A percentile compares a stretch with the other conserved stretches of the same genome.
These are phyloP conservation scores for Conus canariensis DNA, from an alignment of 2,888 invertebrate genomes.

Conservation along the genomic window DNA sequence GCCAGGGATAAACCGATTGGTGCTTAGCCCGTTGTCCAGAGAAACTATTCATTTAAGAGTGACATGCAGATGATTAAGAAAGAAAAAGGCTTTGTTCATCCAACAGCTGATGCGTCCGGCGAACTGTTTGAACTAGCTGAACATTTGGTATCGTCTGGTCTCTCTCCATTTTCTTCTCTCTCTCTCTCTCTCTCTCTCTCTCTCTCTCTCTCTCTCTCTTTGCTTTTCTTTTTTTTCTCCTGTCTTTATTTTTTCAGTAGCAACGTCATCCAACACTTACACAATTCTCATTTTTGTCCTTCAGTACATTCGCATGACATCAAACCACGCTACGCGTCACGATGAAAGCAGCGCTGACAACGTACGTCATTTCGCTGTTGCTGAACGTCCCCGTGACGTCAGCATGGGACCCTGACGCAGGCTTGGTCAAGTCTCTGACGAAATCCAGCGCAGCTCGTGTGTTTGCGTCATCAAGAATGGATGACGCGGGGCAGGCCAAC, in stretches of 20 bases:
- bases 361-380: neutral
- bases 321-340: neutral
- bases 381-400: neutral
- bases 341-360: neutral
- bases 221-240: neutral
- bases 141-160: neutral
- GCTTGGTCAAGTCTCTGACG: slow-evolving; percentile 59
- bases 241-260: neutral
- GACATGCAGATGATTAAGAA: neutral
- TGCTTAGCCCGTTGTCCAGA: neutral
- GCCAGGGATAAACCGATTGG: too few species aligned
- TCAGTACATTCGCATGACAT: neutral
- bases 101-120: neutral
- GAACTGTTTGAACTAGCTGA: too few species aligned
- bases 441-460: slow-evolving; percentile 53
- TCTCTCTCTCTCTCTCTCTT: slow-evolving; percentile 14
- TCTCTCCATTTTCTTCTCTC: neutral
- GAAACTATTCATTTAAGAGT: neutral
- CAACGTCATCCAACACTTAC: too few species aligned
- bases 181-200: slow-evolving; percentile 20
- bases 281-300: too few species aligned
- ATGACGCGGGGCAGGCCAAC: slow-evolving; percentile 45
- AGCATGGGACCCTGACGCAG: slow-evolving; percentile 65
- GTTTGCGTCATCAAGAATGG: slow-evolving; percentile 48
- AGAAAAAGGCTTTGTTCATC: neutral